These are phyloP conservation scores for Sinelater perroti DNA, from an alignment of 2,888 invertebrate species.

Conservation along the genomic window DNA sequence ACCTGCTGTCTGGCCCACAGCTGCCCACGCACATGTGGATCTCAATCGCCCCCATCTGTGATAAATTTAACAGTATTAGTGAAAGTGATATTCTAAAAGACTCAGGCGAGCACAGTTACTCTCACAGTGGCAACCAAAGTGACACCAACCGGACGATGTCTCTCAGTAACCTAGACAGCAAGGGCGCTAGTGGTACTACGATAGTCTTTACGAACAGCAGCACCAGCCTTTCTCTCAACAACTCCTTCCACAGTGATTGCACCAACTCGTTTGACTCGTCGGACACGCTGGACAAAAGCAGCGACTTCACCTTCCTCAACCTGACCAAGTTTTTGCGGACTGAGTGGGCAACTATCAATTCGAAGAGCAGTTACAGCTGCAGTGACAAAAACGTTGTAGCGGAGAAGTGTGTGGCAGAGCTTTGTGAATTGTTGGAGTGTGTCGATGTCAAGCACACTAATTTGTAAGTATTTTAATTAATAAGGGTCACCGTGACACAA, in stretches of 20 bases:
- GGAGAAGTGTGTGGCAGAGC: slow-evolving; percentile 63
- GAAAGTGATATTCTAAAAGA: slow-evolving; percentile 21
- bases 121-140: slow-evolving; percentile 3
- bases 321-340: slow-evolving; percentile 42
- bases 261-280: slow-evolving; percentile 24
- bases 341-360: slow-evolving; percentile 37
- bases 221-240: slow-evolving; percentile 23
- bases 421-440: slow-evolving; percentile 73
- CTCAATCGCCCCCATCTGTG: slow-evolving; percentile 48
- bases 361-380: slow-evolving; percentile 30
- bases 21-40: slow-evolving; percentile 52
- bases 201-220: slow-evolving; percentile 14
- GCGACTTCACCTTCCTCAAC: slow-evolving; percentile 44
- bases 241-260: slow-evolving; percentile 27
- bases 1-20: slow-evolving; percentile 57
- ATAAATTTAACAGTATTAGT: slow-evolving; percentile 46
- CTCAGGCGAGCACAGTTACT: slow-evolving; percentile 2
- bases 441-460: slow-evolving; percentile 88
- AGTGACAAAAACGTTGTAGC: slow-evolving; percentile 50
- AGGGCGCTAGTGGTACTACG: not conserved
- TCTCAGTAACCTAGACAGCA: slow-evolving; percentile 14
- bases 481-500: not conserved
- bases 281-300: slow-evolving; percentile 32
- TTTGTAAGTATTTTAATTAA: slow-evolving; percentile 79
- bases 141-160: slow-evolving; percentile 12